Conservation (phyloP, 2,888 invertebrate species). For the Embidobia sp. region DNA sequence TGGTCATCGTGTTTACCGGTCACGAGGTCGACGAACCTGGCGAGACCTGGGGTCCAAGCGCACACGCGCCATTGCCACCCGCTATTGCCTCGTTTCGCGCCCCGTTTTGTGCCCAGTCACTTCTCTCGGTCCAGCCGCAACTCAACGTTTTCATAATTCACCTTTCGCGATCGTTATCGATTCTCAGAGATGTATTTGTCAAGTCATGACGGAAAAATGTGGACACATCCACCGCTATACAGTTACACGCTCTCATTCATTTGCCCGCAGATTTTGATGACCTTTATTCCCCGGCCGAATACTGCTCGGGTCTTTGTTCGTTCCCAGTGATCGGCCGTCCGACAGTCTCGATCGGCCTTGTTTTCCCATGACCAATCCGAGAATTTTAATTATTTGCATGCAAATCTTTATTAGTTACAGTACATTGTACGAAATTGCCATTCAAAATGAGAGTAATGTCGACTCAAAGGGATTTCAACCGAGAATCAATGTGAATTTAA, state of each 20-base stretch:
- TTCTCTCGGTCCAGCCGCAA: conserved; percentile 10
- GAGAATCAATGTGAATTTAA: not conserved
- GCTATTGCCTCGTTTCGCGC: conserved; percentile 25
- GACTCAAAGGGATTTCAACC: not conserved
- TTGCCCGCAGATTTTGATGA: conserved; percentile 16
- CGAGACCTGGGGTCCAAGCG: conserved; percentile 3
- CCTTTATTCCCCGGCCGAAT: conserved; percentile 13
- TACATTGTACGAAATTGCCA: conserved; percentile 16
- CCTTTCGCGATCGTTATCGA: conserved; percentile 45
- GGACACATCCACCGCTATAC: conserved; percentile 19
- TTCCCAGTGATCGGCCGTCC: conserved; percentile 8
- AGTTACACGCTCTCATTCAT: conserved; percentile 47
- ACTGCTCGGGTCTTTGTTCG: conserved; percentile 6
- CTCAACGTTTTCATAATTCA: conserved; percentile 45
- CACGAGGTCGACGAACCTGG: conserved; percentile 56
- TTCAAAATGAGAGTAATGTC: conserved; percentile 11
- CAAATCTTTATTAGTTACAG: conserved; percentile 32
- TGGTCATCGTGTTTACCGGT: conserved; percentile 58
- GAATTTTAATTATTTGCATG: conserved; percentile 30
- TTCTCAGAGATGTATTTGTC: conserved; percentile 35
- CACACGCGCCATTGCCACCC: conserved; percentile 8
- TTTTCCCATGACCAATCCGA: conserved; percentile 29
- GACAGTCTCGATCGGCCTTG: not conserved
- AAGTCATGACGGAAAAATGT: conserved; percentile 45
- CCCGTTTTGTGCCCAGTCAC: conserved; percentile 32